Conservation (phyloP, 2,888 invertebrate species). For the Phoenoteleia sp. region DNA sequence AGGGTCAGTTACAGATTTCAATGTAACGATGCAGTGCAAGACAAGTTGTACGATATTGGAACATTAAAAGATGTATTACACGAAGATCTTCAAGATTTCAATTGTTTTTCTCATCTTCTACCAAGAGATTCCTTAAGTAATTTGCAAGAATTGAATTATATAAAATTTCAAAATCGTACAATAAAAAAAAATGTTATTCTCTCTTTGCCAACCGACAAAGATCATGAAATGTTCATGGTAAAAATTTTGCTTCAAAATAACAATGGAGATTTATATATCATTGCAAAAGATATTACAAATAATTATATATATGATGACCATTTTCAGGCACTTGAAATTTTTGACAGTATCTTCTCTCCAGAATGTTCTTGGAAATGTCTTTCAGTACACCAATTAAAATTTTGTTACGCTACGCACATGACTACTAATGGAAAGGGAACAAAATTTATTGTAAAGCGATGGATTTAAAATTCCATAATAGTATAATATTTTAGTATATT, state of each 20-base stretch:
- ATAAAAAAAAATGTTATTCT: slow-evolving; percentile 2
- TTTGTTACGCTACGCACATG: too few species aligned
- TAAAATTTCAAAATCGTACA: not conserved
- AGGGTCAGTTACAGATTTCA: not conserved
- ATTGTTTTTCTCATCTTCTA: not conserved
- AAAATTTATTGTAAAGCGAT: too few species aligned
- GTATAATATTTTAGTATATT: too few species aligned
- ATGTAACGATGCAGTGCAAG: not conserved
- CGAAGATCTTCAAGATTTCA: not conserved
- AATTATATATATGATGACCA: too few species aligned
- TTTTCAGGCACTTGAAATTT: too few species aligned
- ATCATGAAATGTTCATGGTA: not conserved
- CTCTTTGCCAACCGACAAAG: not conserved
- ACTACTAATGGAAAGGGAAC: too few species aligned
- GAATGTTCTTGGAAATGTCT: too few species aligned
- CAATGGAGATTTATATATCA: not conserved
- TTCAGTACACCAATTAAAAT: too few species aligned
- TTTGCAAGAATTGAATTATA: not conserved
- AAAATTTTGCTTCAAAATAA: not conserved
- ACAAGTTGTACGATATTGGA: not conserved
- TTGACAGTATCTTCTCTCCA: too few species aligned
- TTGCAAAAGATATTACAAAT: too few species aligned
- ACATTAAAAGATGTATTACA: not conserved
- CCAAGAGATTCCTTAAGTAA: not conserved
- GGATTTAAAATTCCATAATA: too few species aligned